Percentiles rank a stretch among this genome's conserved stretches.
phyloP scores from a whole-genome alignment of 2,113 vertebrate genomes.

The Corythaixoides concolor region DNA sequence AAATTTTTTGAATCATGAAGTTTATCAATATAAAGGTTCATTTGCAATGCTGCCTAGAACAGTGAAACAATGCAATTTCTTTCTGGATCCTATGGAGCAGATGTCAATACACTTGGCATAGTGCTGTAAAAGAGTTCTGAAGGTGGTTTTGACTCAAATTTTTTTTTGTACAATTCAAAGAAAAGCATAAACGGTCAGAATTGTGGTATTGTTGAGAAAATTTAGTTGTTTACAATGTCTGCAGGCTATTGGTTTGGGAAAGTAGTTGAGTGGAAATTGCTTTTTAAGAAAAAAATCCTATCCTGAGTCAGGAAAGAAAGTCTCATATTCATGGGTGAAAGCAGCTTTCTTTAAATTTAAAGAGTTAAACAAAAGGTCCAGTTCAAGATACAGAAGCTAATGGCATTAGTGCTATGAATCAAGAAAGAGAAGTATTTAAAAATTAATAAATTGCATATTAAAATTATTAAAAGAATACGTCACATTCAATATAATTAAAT shows the following conservation, averaged over 20 bases:
- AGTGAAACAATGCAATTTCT: neutral
- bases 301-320: neutral
- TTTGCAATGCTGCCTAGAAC: neutral
- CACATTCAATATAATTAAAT: neutral
- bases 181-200: neutral
- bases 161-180: neutral
- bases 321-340: constrained; percentile 14
- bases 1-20: neutral
- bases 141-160: neutral
- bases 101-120: neutral
- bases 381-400: neutral
- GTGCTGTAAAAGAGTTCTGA: neutral
- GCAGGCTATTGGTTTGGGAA: neutral
- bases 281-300: neutral
- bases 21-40: neutral
- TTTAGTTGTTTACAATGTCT: neutral
- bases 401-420: neutral
- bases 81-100: neutral
- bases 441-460: neutral
- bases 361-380: neutral
- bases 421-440: neutral
- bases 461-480: neutral
- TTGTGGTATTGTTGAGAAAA: neutral
- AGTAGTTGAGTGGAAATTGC: neutral
- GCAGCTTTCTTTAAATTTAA: constrained; percentile 19